Evolutionary conservation across 2,888 invertebrate species (phyloP).

Genomic region (Rapana venosa): DNA sequence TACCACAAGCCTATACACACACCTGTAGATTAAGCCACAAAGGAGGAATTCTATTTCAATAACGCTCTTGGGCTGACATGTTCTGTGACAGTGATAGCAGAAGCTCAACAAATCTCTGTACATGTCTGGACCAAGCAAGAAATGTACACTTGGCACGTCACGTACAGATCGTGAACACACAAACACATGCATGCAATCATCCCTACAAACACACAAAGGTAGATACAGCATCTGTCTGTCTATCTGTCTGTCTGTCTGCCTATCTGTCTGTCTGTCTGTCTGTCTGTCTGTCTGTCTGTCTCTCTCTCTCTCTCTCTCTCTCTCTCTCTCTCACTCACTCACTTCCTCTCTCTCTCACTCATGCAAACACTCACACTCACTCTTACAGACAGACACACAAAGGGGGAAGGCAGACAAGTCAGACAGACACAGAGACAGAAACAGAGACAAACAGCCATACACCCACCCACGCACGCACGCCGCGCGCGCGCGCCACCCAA

Average conservation of each 20-base stretch:
- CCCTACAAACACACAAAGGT: too few species aligned
- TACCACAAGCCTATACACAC: not conserved
- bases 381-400: not conserved
- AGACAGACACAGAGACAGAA: too few species aligned
- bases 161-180: not conserved
- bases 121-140: not conserved
- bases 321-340: not conserved
- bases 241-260: not conserved
- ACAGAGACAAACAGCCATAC: too few species aligned
- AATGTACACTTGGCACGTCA: not conserved
- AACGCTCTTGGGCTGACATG: not conserved
- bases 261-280: not conserved
- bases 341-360: too few species aligned
- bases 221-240: not conserved
- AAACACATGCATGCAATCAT: too few species aligned
- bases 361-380: not conserved
- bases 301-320: not conserved
- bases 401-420: too few species aligned
- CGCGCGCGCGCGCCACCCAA: too few species aligned
- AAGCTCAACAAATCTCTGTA: not conserved
- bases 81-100: not conserved
- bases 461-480: too few species aligned
- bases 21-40: not conserved
- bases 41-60: not conserved
- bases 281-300: not conserved